These are phyloP conservation scores for Aegypius monachus DNA, from an alignment of 2,113 vertebrate genomes.

Conservation along the genomic window DNA sequence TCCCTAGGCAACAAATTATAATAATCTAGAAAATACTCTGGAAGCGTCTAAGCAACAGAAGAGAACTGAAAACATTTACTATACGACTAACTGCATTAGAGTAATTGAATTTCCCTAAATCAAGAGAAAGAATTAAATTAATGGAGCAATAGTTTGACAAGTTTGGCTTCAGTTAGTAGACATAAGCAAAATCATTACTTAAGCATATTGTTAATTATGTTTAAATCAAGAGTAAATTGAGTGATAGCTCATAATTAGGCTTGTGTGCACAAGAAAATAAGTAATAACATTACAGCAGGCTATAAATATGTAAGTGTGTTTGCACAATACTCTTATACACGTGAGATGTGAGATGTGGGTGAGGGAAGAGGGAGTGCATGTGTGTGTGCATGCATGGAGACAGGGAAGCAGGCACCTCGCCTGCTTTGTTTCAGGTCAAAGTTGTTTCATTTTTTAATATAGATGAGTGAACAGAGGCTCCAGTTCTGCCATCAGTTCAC, in stretches of 20 bases:
- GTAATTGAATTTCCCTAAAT: conserved; percentile 54
- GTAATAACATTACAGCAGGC: not conserved
- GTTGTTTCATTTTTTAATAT: not conserved
- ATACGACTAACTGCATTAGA: conserved; percentile 35
- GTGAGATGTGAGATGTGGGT: not conserved
- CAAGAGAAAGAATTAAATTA: conserved; percentile 62
- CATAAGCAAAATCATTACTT: conserved; percentile 46
- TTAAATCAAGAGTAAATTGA: conserved; percentile 61
- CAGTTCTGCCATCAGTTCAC: not conserved
- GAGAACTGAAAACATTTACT: conserved; percentile 34
- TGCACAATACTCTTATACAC: not conserved
- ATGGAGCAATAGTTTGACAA: conserved; percentile 54
- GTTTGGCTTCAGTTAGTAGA: conserved; percentile 27
- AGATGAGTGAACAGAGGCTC: not conserved
- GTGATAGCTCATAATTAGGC: conserved; percentile 54
- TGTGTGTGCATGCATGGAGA: not conserved
- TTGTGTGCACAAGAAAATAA: conserved; percentile 13
- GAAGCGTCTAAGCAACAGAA: conserved; percentile 44
- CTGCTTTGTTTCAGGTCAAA: not conserved
- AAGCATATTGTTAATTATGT: conserved; percentile 59
- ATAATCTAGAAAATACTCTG: conserved; percentile 42
- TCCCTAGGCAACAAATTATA: not conserved
- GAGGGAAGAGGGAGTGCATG: not conserved
- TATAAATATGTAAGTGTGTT: not conserved
- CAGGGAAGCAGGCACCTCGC: not conserved